These are phyloP conservation scores for Lagopus leucura DNA, from an alignment of 2,113 vertebrate species.

Conservation along the genomic window DNA sequence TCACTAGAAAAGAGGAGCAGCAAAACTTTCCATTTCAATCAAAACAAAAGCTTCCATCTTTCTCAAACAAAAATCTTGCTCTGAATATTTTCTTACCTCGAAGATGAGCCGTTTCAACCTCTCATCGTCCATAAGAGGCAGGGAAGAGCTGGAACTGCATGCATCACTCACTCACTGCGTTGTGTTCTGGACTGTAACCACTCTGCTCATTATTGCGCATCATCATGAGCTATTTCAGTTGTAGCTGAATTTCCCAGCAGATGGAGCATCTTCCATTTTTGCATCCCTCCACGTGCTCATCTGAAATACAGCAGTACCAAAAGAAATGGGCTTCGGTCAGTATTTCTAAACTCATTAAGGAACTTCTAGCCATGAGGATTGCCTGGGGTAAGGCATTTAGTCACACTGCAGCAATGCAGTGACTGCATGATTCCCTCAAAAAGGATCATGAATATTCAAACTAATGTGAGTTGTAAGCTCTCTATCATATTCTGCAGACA, in stretches of 20 bases:
- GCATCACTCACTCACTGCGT: neutral
- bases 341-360: neutral
- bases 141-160: neutral
- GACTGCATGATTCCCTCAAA: neutral
- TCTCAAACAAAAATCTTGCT: neutral
- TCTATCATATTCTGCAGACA: neutral
- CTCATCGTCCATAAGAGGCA: neutral
- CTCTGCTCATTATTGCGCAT: neutral
- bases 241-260: neutral
- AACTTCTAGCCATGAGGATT: neutral
- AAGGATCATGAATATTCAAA: neutral
- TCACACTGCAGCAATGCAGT: neutral
- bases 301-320: neutral
- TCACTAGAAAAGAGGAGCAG: neutral
- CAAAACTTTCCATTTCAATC: slow-evolving; percentile 33
- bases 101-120: slow-evolving; percentile 26
- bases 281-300: neutral
- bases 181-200: neutral
- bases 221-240: neutral
- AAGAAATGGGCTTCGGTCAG: neutral
- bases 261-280: neutral
- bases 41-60: slow-evolving; percentile 2
- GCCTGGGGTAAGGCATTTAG: neutral
- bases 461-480: neutral
- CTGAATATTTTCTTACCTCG: neutral